phyloP scores from a whole-genome alignment of 2,113 vertebrate genomes.

The Dolichotis patagonum region DNA sequence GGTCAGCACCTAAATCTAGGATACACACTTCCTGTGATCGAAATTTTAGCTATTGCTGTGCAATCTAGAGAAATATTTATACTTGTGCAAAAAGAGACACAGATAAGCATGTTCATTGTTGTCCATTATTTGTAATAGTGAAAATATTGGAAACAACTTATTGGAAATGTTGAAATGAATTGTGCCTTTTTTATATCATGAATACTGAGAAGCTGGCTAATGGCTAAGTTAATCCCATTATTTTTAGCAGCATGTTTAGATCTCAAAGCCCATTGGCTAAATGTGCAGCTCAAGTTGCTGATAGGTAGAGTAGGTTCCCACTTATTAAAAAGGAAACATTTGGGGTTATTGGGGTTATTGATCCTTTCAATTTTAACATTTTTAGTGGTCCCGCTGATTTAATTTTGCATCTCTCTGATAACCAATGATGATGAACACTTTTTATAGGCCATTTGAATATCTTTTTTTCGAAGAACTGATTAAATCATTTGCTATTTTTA shows the following conservation, averaged over 20 bases:
- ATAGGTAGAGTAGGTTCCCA: not conserved
- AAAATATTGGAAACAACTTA: slow-evolving; percentile 4
- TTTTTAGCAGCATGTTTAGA: not conserved
- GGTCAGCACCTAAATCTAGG: not conserved
- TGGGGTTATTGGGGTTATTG: not conserved
- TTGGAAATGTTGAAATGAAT: not conserved
- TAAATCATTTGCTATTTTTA: not conserved
- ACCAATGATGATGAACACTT: not conserved
- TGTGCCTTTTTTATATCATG: not conserved
- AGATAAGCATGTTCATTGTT: not conserved
- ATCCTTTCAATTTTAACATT: not conserved
- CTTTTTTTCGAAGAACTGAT: not conserved
- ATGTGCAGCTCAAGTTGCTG: not conserved
- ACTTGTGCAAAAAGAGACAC: not conserved
- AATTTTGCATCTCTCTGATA: slow-evolving; percentile 15
- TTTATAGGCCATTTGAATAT: not conserved
- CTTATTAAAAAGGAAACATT: slow-evolving; percentile 25
- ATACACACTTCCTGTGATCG: not conserved
- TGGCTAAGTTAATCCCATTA: not conserved
- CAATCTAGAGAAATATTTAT: not conserved
- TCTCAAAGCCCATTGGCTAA: not conserved
- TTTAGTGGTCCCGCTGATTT: not conserved
- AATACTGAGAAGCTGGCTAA: slow-evolving; percentile 2
- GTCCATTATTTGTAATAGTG: not conserved
- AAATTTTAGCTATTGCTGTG: not conserved